Percentiles rank a stretch among this genome's conserved stretches.
phyloP scores from a whole-genome alignment of 2,113 vertebrate species.

The Calonectris borealis region DNA sequence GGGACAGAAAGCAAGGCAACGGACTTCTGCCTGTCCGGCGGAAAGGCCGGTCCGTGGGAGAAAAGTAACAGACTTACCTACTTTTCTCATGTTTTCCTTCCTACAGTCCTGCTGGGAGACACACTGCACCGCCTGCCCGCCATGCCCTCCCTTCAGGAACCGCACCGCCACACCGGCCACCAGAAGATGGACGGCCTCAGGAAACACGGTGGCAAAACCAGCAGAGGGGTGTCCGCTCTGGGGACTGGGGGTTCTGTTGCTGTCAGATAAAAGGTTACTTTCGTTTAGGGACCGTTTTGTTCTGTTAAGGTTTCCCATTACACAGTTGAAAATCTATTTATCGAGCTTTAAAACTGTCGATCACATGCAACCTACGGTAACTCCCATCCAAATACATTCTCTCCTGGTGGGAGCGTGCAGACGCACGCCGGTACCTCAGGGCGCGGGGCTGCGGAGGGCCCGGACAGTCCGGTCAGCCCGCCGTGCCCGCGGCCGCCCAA shows the following conservation, averaged over 20 bases:
- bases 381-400: neutral
- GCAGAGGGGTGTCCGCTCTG: neutral
- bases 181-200: neutral
- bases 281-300: neutral
- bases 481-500: too few relatives aligned
- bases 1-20: neutral
- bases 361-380: rapidly evolving
- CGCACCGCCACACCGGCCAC: rapidly evolving
- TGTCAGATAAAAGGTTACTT: neutral
- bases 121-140: rapidly evolving
- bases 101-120: rapidly evolving
- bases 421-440: neutral
- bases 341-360: too few relatives aligned
- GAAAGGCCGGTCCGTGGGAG: neutral
- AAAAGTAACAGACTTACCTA: neutral
- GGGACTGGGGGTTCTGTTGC: neutral
- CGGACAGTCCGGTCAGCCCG: neutral
- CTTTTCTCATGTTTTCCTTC: neutral
- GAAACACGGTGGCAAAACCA: neutral
- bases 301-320: neutral
- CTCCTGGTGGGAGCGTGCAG: neutral
- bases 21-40: neutral
- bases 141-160: rapidly evolving
- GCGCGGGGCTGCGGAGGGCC: neutral
- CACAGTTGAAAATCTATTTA: neutral